Evolutionary conservation across 2,888 invertebrate genomes (phyloP).

Genomic region (Parapristionchus giblindavisi): DNA sequence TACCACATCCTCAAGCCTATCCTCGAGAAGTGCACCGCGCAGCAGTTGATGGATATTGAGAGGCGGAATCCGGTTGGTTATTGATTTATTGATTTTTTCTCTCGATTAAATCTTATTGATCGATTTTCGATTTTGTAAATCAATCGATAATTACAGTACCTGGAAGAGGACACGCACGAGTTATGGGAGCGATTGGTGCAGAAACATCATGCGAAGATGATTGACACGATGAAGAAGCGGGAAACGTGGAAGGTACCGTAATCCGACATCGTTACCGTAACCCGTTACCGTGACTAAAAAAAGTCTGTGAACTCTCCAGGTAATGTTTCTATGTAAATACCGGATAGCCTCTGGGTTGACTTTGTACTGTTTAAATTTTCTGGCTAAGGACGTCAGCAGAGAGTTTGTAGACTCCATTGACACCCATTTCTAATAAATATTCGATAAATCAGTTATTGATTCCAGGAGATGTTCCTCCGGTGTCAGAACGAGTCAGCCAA

Average conservation of each 20-base stretch:
- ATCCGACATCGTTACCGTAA: no score
- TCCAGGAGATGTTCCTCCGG: constrained; percentile 20
- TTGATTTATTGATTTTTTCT: not conserved
- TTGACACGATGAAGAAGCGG: constrained; percentile 81
- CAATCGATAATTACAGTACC: constrained; percentile 75
- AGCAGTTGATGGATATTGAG: constrained; percentile 85
- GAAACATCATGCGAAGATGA: constrained; percentile 80
- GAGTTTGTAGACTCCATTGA: no score
- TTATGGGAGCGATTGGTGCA: constrained; percentile 87
- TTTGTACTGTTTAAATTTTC: no score
- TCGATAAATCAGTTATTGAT: no score
- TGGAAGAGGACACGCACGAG: constrained; percentile 88
- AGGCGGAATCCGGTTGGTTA: constrained; percentile 80
- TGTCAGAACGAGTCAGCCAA: constrained; percentile 82
- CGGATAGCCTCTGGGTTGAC: no score
- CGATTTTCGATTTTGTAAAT: no score
- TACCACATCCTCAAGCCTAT: constrained; percentile 88
- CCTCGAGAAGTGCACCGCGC: constrained; percentile 84
- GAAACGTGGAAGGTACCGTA: constrained; percentile 82
- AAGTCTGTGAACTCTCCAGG: no score
- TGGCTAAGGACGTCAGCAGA: no score
- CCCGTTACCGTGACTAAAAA: no score
- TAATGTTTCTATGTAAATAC: no score
- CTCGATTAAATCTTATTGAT: no score
- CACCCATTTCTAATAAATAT: no score